Base-by-base conservation (phyloP, 2,888 invertebrate genomes). In the Drosophila rubida region DNA sequence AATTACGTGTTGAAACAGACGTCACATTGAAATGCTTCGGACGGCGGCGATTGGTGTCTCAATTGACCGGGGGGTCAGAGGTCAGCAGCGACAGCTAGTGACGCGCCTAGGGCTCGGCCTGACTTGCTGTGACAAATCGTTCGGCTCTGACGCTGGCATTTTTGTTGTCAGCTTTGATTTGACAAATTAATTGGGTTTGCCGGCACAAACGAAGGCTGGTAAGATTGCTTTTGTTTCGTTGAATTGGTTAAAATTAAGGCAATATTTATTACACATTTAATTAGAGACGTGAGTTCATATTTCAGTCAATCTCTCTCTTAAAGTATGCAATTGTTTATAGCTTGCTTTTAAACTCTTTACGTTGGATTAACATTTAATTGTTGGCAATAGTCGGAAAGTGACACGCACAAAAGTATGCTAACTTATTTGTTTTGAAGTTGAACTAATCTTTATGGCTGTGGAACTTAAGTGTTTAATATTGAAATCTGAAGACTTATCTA, bases 101-200 rank as follows among this genome's bases (percentile, higher is more conserved):
- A n/a, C 16, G 30, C 11, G 39, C 13, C 19, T 7, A 19, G 49
- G 45, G 25, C 7, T n/a, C 14, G 27, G 32, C 41, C 16, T 50
- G 60, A 53, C 55, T 58, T 84, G 78, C 60, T 77, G 75, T 81
- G 75, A 87, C 78, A 85, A 84, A 81, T 83, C 51, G 80, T 64
- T 75, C 41, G 85, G 65, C 74, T 79, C 57, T 64, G 68, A 61
- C 62, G 58, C 44, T 74, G 79, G 72, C 80, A 77, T 88, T 86
- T 88, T 86, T 66, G 57, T 71, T 74, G 76, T 76, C 72, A 55
- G 66, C 57, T 76, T 80, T 86, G 75, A 89, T 89, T 88, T 88
- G 82, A 88, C 77, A 79, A 82, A 78, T 82, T 86, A 89, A 88
- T 87, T 90, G 80, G 67, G 78, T 83, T 86, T 82, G 51, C 63